These are phyloP conservation scores for Carcharodon carcharias DNA, from an alignment of 2,797 vertebrate species.

Conservation along the genomic window DNA sequence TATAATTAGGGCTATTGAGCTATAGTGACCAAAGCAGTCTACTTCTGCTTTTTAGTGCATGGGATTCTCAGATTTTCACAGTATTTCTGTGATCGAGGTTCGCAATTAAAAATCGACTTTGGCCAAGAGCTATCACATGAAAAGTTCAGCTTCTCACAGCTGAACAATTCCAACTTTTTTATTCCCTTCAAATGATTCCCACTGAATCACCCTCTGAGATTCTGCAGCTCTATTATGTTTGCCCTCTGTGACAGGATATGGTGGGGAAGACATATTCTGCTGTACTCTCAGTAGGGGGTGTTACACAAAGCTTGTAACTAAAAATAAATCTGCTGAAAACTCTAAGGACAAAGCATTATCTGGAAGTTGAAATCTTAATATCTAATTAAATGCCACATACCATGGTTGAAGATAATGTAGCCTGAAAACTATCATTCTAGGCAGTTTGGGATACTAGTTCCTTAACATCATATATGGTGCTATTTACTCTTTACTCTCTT, in stretches of 20 bases:
- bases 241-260: slow-evolving; percentile 10
- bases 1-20: background rate
- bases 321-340: slow-evolving; percentile 36
- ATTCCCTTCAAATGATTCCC: background rate
- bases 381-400: slow-evolving; percentile 37
- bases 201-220: slow-evolving; percentile 7
- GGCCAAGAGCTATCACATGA: background rate
- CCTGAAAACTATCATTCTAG: background rate
- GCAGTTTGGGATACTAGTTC: background rate
- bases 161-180: background rate
- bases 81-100: background rate
- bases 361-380: slow-evolving; percentile 32
- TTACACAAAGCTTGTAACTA: background rate
- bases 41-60: no score
- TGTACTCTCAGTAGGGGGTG: background rate
- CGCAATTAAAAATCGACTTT: background rate
- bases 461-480: background rate
- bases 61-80: background rate
- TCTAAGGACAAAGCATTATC: slow-evolving; percentile 33
- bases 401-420: slow-evolving; percentile 20
- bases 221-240: background rate
- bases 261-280: background rate
- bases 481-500: background rate
- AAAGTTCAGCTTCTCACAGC: background rate
- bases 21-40: background rate